Percentiles rank a stretch among this genome's conserved stretches.
Evolutionary conservation across 2,113 vertebrate species (phyloP).

Genomic region (Xenopus tropicalis): UCB_Xtro_10.0 CM004443.2:178571501-178572000

Average conservation of each 20-base stretch:
- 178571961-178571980: too few species aligned
- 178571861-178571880: too few species aligned
- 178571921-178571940: too few species aligned
- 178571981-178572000: too few species aligned
- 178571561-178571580: too few species aligned
- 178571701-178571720: conserved; percentile 75
- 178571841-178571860: conserved; percentile 36
- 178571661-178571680: conserved; percentile 98
- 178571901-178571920: too few species aligned
- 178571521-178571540: too few species aligned
- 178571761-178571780: conserved; percentile 79
- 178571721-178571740: conserved; percentile 90
- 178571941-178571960: too few species aligned
- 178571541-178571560: too few species aligned
- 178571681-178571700: conserved; percentile 78
- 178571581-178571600: background rate
- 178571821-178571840: conserved; percentile 88
- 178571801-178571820: conserved; percentile 84
- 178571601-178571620: conserved; percentile 75
- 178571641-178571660: conserved; percentile 73
- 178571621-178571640: conserved; percentile 77
- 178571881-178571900: too few species aligned
- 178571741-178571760: conserved; percentile 85
- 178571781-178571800: conserved; percentile 96
- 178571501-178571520: too few species aligned